phyloP scores from a whole-genome alignment of 1,140 invertebrate genomes.

The Calosoma granatense region DNA sequence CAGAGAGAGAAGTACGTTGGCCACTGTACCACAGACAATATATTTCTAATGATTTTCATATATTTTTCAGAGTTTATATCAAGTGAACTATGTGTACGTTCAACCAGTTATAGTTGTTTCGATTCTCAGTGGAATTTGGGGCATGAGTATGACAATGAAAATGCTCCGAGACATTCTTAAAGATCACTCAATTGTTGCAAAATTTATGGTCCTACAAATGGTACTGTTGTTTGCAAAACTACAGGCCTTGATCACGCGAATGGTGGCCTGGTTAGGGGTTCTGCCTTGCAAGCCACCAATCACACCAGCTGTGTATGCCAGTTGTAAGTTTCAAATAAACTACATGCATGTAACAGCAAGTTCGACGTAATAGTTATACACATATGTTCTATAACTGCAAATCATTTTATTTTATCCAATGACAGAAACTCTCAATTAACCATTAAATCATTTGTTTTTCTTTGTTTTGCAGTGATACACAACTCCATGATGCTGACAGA shows the following conservation, averaged over 20 bases:
- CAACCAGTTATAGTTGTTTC: conserved; percentile 47
- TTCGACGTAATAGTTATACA: neutral
- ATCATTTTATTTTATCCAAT: neutral
- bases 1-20: conserved; percentile 46
- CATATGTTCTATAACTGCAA: neutral
- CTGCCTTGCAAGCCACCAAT: conserved; percentile 40
- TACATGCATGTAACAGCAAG: neutral
- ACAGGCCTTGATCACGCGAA: conserved; percentile 38
- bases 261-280: conserved; percentile 33
- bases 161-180: conserved; percentile 36
- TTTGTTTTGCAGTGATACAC: conserved; percentile 44
- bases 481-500: conserved; percentile 47
- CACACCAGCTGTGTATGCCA: conserved; percentile 37
- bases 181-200: conserved; percentile 27
- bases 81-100: conserved; percentile 45
- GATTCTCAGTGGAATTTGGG: conserved; percentile 51
- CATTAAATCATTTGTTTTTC: conserved; percentile 10
- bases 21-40: neutral
- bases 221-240: conserved; percentile 44
- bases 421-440: neutral
- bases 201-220: conserved; percentile 42
- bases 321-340: conserved; percentile 33
- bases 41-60: conserved; percentile 11
- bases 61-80: conserved; percentile 44
- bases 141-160: conserved; percentile 45